Conservation (phyloP, 1,140 invertebrate species). For the Papilio machaon region DNA sequence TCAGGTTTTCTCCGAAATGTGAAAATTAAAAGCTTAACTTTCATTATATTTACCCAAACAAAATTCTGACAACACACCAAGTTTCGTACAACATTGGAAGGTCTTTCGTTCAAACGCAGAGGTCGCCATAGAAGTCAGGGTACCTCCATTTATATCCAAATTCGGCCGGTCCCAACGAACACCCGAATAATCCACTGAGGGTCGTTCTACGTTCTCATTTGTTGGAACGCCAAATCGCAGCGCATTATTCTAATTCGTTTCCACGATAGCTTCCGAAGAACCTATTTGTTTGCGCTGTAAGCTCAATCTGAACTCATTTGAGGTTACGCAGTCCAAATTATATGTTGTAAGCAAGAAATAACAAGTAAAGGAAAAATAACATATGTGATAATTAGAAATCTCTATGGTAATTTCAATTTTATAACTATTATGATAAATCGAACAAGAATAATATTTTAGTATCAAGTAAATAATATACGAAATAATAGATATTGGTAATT, state of each 20-base stretch:
- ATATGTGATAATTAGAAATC: slow-evolving; percentile 41
- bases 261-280: slow-evolving; percentile 79
- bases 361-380: slow-evolving; percentile 41
- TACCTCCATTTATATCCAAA: slow-evolving; percentile 78
- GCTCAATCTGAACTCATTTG: slow-evolving; percentile 55
- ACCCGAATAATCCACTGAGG: slow-evolving; percentile 78
- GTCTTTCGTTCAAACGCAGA: slow-evolving; percentile 53
- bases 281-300: slow-evolving; percentile 78
- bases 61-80: slow-evolving; percentile 19
- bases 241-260: slow-evolving; percentile 81
- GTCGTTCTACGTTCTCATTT: slow-evolving; percentile 75
- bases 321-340: slow-evolving; percentile 62
- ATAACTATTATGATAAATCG: neutral
- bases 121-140: slow-evolving; percentile 62
- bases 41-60: neutral
- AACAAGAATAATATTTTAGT: neutral
- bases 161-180: slow-evolving; percentile 70
- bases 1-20: neutral
- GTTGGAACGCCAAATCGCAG: slow-evolving; percentile 80
- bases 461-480: neutral
- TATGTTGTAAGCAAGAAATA: slow-evolving; percentile 45
- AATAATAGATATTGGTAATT: neutral
- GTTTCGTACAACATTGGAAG: slow-evolving; percentile 1
- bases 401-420: neutral
- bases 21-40: neutral